Evolutionary conservation across 2,797 vertebrate species (phyloP).

Genomic region (Forpus xanthops): DNA sequence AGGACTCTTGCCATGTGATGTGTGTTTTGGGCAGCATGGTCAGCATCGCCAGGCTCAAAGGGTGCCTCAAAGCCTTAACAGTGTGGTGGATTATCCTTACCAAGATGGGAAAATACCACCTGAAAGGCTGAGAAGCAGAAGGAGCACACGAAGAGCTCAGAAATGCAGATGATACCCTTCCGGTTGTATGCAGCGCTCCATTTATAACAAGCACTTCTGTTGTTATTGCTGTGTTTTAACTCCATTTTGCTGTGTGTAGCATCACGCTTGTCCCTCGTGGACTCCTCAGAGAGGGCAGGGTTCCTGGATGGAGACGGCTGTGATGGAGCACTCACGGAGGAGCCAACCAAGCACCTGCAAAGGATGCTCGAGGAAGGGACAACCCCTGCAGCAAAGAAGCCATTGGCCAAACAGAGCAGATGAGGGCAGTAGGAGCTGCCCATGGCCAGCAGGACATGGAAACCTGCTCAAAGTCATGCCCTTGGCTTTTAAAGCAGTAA

Average conservation of each 20-base stretch:
- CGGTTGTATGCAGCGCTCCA: neutral
- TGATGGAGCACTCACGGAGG: neutral
- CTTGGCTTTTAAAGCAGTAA: neutral
- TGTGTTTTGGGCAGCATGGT: conserved; percentile 78
- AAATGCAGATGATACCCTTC: neutral
- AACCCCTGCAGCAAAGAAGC: neutral
- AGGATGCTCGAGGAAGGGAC: neutral
- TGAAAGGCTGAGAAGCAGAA: neutral
- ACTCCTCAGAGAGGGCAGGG: neutral
- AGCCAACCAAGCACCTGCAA: neutral
- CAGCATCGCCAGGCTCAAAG: conserved; percentile 80
- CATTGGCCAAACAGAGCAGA: neutral
- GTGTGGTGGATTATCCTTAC: conserved; percentile 79
- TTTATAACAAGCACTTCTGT: neutral
- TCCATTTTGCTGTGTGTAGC: neutral
- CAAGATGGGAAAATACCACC: neutral
- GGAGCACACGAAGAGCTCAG: neutral
- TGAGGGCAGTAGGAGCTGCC: neutral
- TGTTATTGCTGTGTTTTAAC: neutral
- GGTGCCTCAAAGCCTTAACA: conserved; percentile 81
- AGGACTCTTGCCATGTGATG: conserved; percentile 78
- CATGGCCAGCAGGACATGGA: fast-evolving
- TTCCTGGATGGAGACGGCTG: neutral
- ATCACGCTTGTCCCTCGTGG: neutral
- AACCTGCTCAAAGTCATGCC: neutral